Base-by-base conservation (phyloP, 2,113 vertebrate species). In the Colius striatus region DNA sequence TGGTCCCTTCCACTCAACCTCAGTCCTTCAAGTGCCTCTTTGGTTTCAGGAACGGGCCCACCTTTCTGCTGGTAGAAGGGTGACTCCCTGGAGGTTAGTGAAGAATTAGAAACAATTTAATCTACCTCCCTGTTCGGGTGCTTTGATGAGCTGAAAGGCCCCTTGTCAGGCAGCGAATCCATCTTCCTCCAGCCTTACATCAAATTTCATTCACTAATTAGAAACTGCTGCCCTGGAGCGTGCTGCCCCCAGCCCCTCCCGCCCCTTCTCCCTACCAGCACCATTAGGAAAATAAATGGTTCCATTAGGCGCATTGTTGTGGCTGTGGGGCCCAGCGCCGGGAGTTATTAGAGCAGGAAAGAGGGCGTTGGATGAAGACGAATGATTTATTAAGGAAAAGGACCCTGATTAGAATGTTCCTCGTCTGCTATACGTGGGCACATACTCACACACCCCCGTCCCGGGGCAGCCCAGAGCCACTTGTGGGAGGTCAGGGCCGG, bases 241-340 rank as follows among this genome's bases (percentile, higher is more conserved):
- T 60, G 81, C 84, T 72, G 85, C 88, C 85, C 63, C 95, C 81
- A 30, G 38, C 82, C 92, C 82, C 0, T 0, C 58, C 92, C 63
- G 1, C 94, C 95, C 89, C 91, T 88, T 93, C 94, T 97, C 84
- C 88, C 75, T 88, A 91, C 91, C 90, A 70, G 82, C 90, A 91
- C 96, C 96, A 97, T 97, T 97, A 97, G 93, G 95, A 97, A 97
- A 97, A 97, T 97, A 97, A 97, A 97, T 97, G 7, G 95, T 97
- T 97, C 94, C 97, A 97, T 97, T 97, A 97, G 84, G 75, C 1
- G 30, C 96, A 97, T 97, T 97, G 97, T 97, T 96, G 97, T 91
- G 91, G 88, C 94, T 81, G 94, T 94, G 94, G 74, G 96, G 96
- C 96, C 94, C 94, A 53, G 87, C 5, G 6, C 82, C 1, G 32